Percentiles rank a stretch among this genome's conserved stretches.
Evolutionary conservation across 1,140 invertebrate genomes (phyloP).

Genomic region (Leptinotarsa lineolata): DNA sequence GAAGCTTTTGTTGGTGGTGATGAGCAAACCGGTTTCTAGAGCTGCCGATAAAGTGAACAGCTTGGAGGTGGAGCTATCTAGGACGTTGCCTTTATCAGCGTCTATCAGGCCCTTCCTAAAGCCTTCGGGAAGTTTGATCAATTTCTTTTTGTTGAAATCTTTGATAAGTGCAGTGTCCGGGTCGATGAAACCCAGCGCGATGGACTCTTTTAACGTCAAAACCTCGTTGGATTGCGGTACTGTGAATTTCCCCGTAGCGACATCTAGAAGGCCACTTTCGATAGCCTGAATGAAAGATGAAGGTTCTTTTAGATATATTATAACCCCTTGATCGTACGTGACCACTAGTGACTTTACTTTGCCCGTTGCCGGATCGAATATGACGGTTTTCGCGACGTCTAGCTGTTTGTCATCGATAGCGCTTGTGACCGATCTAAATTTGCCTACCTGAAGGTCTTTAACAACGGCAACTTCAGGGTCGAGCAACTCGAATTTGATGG

Average conservation of each 20-base stretch:
- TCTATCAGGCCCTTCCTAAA: constrained; percentile 86
- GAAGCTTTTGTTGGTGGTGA: constrained; percentile 75
- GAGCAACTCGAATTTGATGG: constrained; percentile 75
- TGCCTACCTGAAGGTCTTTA: constrained; percentile 75
- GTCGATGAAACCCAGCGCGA: constrained; percentile 81
- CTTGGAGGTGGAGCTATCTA: constrained; percentile 81
- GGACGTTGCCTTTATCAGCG: constrained; percentile 79
- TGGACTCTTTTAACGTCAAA: constrained; percentile 82
- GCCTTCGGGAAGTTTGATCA: constrained; percentile 84
- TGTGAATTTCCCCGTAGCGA: constrained; percentile 73
- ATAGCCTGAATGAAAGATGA: constrained; percentile 77
- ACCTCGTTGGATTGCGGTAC: constrained; percentile 72
- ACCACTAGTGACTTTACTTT: constrained; percentile 70
- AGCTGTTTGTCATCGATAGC: constrained; percentile 74
- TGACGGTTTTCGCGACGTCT: constrained; percentile 66
- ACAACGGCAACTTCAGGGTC: constrained; percentile 76
- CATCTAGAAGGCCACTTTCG: constrained; percentile 72
- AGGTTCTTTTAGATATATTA: constrained; percentile 73
- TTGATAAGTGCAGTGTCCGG: constrained; percentile 86
- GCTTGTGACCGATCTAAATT: constrained; percentile 71
- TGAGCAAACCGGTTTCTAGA: constrained; percentile 76
- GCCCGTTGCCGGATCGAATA: constrained; percentile 68
- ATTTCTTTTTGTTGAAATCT: constrained; percentile 78
- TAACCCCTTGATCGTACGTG: constrained; percentile 72
- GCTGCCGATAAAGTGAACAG: constrained; percentile 74